A percentile compares a stretch with the other conserved stretches of the same genome.
These are phyloP conservation scores for Habropoda laboriosa DNA, from an alignment of 1,140 invertebrate species.

Conservation along the genomic window DNA sequence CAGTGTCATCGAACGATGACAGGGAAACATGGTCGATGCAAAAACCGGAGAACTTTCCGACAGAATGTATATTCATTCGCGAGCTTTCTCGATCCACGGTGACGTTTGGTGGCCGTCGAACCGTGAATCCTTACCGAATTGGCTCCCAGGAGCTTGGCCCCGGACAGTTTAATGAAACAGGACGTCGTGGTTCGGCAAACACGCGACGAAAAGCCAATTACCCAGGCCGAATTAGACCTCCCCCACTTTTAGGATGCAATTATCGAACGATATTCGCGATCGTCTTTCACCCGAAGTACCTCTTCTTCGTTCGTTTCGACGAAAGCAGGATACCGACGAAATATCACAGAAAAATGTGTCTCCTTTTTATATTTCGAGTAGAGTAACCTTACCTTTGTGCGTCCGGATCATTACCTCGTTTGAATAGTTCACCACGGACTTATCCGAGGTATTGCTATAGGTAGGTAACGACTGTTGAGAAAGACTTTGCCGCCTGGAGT, in stretches of 20 bases:
- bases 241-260: neutral
- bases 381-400: neutral
- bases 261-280: neutral
- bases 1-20: neutral
- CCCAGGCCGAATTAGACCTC: conserved; percentile 17
- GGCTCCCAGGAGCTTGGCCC: conserved; percentile 47
- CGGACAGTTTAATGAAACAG: conserved; percentile 61
- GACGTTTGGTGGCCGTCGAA: conserved; percentile 52
- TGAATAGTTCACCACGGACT: conserved; percentile 13
- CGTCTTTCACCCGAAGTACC: neutral
- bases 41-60: conserved; percentile 7
- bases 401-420: conserved; percentile 23
- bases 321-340: too few species aligned
- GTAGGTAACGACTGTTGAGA: conserved; percentile 14
- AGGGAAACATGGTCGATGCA: neutral
- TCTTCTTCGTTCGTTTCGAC: too few species aligned
- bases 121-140: conserved; percentile 63
- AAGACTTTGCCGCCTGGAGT: conserved; percentile 16
- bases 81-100: conserved; percentile 30
- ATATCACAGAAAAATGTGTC: neutral
- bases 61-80: neutral
- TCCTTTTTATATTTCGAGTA: too few species aligned
- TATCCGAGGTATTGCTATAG: neutral
- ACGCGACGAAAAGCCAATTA: conserved; percentile 61
- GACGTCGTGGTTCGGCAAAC: conserved; percentile 55